Evolutionary conservation across 2,113 vertebrate species (phyloP).

Genomic region (Oxyruncus cristatus): DNA sequence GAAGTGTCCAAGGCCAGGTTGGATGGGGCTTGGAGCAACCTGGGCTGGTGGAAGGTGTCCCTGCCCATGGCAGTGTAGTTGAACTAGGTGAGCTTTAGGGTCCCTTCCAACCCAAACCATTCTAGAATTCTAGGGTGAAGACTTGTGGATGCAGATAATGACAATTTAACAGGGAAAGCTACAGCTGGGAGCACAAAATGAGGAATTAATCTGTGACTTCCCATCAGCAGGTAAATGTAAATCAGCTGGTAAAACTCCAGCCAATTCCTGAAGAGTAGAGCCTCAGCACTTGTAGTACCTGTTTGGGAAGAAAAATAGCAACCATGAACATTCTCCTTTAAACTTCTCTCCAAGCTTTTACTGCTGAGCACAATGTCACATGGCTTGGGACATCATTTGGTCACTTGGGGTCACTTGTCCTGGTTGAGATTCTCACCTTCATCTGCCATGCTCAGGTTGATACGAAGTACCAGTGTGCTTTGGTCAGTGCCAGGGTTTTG

Average conservation of each 20-base stretch:
- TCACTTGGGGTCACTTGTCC: background rate
- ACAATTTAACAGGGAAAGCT: background rate
- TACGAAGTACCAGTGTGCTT: background rate
- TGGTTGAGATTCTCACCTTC: background rate
- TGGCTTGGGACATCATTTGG: background rate
- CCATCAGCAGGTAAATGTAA: background rate
- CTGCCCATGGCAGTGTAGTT: background rate
- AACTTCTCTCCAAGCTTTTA: background rate
- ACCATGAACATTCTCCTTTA: background rate
- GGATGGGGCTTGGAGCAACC: accelerated
- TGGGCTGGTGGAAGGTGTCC: accelerated
- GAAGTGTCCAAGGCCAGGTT: accelerated
- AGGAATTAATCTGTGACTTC: background rate
- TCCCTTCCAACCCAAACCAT: background rate
- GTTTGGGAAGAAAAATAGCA: background rate
- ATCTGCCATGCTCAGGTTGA: background rate
- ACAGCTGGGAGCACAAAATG: background rate
- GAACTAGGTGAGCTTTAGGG: background rate
- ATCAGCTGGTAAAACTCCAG: background rate
- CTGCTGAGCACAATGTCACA: background rate
- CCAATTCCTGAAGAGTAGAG: background rate
- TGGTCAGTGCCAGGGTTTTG: background rate
- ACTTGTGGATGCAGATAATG: background rate
- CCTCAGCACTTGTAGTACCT: background rate
- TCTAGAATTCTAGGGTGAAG: background rate